These are phyloP conservation scores for Gymnocephalus cernua DNA, from an alignment of 2,113 vertebrate genomes.

Conservation along the genomic window DNA sequence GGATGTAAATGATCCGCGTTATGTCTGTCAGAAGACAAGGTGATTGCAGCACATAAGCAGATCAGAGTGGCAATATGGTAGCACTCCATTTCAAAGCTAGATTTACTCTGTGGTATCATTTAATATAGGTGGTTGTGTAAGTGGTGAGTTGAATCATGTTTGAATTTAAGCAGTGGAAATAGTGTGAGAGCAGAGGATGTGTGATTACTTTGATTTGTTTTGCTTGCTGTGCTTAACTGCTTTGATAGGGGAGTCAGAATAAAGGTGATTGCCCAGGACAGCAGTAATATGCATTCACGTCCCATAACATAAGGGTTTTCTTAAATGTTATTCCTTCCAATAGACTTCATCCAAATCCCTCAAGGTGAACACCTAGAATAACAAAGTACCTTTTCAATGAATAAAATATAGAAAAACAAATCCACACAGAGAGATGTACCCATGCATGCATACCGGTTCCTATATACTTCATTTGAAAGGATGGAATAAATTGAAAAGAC, in stretches of 20 bases:
- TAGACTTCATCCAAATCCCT: conserved; percentile 14
- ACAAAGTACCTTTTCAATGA: background rate
- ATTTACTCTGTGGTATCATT: conserved; percentile 23
- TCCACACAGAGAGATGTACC: conserved; percentile 41
- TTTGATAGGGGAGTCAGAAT: conserved; percentile 23
- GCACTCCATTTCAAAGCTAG: conserved; percentile 17
- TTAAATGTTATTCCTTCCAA: conserved; percentile 26
- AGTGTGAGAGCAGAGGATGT: conserved; percentile 3
- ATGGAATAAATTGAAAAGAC: conserved; percentile 22
- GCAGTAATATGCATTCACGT: conserved; percentile 30
- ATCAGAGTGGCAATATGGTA: conserved; percentile 14
- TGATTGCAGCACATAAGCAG: conserved; percentile 11
- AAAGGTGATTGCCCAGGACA: conserved; percentile 20
- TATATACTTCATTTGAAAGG: background rate
- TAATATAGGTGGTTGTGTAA: conserved; percentile 10
- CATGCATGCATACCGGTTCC: conserved; percentile 50
- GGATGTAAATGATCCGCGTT: conserved; percentile 15
- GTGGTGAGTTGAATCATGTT: conserved; percentile 17
- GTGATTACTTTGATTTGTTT: conserved; percentile 29
- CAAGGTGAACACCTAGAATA: conserved; percentile 6
- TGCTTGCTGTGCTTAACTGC: background rate
- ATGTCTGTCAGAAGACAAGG: conserved; percentile 1
- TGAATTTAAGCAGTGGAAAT: conserved; percentile 12
- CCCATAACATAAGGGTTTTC: conserved; percentile 14
- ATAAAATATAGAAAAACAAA: conserved; percentile 40